Evolutionary conservation across 1,140 invertebrate genomes (phyloP).

Genomic region (Dendrolimus punctatus): DNA sequence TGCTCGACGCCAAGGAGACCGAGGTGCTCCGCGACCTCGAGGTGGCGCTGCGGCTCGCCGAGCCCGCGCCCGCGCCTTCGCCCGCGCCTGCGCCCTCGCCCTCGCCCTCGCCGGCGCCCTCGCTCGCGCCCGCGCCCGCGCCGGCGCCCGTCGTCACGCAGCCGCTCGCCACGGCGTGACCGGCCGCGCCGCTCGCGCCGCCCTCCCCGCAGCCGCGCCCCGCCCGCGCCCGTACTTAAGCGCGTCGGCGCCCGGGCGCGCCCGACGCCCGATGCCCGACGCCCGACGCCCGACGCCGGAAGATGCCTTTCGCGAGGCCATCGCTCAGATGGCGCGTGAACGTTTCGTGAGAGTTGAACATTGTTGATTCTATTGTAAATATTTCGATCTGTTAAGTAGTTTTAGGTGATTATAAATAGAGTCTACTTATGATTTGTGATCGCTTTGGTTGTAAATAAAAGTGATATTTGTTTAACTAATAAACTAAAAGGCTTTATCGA

Average conservation of each 20-base stretch:
- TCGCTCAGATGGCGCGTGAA: conserved; percentile 15
- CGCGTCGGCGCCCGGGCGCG: conserved; percentile 6
- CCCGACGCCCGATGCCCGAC: neutral
- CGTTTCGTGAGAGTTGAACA: conserved; percentile 31
- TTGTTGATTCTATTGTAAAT: conserved; percentile 68
- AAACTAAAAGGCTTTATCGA: conserved; percentile 58
- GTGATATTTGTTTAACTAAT: conserved; percentile 71
- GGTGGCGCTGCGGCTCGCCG: conserved; percentile 78
- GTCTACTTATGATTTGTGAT: conserved; percentile 64
- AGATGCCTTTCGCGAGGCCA: conserved; percentile 3
- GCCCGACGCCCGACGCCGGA: too few relatives aligned
- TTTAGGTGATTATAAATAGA: conserved; percentile 67
- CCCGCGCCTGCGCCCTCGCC: conserved; percentile 37
- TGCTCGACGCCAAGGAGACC: conserved; percentile 96
- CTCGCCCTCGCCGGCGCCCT: conserved; percentile 26
- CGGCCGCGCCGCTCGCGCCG: conserved; percentile 19
- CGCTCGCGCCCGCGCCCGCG: conserved; percentile 42
- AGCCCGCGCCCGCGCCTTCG: conserved; percentile 25
- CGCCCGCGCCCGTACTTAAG: conserved; percentile 15
- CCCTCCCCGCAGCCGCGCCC: conserved; percentile 17
- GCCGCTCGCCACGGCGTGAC: conserved; percentile 53
- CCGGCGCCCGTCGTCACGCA: conserved; percentile 54
- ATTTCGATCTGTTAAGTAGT: conserved; percentile 69
- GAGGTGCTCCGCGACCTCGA: conserved; percentile 89
- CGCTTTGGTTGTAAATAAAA: conserved; percentile 71